Percentiles rank a stretch among this genome's conserved stretches.
These are phyloP conservation scores for Adelphocoris suturalis DNA, from an alignment of 2,888 invertebrate genomes.

Conservation along the genomic window DNA sequence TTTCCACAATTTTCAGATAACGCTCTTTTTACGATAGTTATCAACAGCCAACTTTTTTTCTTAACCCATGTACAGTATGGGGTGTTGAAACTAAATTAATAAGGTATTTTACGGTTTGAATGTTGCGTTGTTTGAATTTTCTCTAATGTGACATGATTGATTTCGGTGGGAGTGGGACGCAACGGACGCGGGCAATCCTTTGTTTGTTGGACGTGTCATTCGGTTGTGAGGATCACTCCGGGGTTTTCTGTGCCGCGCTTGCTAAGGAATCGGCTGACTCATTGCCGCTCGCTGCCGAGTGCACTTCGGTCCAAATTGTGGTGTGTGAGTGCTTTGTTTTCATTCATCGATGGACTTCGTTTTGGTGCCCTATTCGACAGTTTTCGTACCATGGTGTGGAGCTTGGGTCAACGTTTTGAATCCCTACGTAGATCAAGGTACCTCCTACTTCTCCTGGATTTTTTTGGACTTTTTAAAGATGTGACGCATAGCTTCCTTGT, in stretches of 20 bases:
- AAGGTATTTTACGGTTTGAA: neutral
- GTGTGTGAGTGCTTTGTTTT: neutral
- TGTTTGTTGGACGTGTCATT: slow-evolving; percentile 18
- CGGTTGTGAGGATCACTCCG: neutral
- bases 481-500: too few species aligned
- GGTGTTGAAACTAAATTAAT: neutral
- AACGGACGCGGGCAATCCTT: neutral
- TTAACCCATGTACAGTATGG: neutral
- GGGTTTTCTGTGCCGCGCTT: neutral
- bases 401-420: slow-evolving; percentile 61
- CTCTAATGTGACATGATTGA: neutral
- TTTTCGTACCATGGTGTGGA: slow-evolving; percentile 65
- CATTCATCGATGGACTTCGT: slow-evolving; percentile 51
- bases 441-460: too few species aligned
- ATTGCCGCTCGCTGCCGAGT: neutral
- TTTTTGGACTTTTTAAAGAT: too few species aligned
- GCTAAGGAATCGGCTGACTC: neutral
- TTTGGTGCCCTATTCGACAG: slow-evolving; percentile 47
- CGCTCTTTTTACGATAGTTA: neutral
- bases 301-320: neutral
- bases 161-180: neutral
- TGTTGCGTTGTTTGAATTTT: neutral
- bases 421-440: slow-evolving; percentile 34
- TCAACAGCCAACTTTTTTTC: too few species aligned
- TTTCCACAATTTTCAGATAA: neutral